Conservation (phyloP, 2,888 invertebrate genomes). For the Drosophila colorata region DNA sequence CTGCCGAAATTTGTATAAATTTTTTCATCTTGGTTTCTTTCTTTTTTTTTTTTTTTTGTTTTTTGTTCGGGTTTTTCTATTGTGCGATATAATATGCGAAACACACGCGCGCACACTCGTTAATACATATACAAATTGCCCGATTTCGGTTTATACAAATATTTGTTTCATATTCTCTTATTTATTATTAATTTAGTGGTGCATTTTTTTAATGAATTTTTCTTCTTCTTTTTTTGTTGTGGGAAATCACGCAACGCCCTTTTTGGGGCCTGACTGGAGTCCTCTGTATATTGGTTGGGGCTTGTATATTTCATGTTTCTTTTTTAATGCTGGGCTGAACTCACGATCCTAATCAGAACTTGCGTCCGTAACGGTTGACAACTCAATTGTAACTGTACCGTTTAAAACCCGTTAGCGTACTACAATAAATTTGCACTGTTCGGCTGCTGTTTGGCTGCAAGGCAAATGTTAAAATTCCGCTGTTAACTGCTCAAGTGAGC, state of each 20-base stretch:
- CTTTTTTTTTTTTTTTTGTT: slow-evolving; percentile 27
- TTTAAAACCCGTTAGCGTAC: slow-evolving; percentile 62
- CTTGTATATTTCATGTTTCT: slow-evolving; percentile 35
- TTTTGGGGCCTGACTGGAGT: slow-evolving; percentile 28
- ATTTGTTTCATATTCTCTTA: slow-evolving; percentile 43
- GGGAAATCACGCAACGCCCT: slow-evolving; percentile 20
- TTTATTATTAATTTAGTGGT: slow-evolving; percentile 20
- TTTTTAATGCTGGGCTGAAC: slow-evolving; percentile 48
- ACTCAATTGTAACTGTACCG: slow-evolving; percentile 67
- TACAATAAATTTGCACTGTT: slow-evolving; percentile 55
- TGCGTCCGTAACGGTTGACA: slow-evolving; percentile 81
- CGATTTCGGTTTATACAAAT: slow-evolving; percentile 64
- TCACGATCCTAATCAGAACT: slow-evolving; percentile 75
- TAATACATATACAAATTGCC: slow-evolving; percentile 52
- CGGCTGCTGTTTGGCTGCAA: slow-evolving; percentile 45
- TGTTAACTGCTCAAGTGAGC: slow-evolving; percentile 51
- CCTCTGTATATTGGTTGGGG: slow-evolving; percentile 29
- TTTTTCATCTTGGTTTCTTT: slow-evolving; percentile 44
- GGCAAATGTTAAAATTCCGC: slow-evolving; percentile 39
- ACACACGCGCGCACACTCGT: slow-evolving; percentile 77
- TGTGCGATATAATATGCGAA: slow-evolving; percentile 74
- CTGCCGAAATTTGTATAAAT: slow-evolving; percentile 65
- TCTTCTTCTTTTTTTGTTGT: slow-evolving; percentile 10
- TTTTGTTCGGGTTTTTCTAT: slow-evolving; percentile 59
- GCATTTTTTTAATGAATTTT: not conserved